Conservation (phyloP, 2,888 invertebrate genomes). For the Pristionchus fissidentatus region DNA sequence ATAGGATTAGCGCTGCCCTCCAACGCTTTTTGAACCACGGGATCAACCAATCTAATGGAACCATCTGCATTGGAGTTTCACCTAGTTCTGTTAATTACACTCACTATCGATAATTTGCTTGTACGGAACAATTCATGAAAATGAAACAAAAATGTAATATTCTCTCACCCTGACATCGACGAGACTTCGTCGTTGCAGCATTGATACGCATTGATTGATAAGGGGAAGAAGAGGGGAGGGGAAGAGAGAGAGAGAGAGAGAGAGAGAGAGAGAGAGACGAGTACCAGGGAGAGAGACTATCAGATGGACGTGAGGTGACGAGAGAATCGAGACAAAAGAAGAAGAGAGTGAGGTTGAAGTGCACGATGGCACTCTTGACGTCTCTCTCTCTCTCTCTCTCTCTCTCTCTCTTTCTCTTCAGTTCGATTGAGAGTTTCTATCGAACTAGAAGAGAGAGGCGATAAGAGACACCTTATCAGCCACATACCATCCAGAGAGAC, state of each 20-base stretch:
- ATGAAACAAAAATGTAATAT: neutral
- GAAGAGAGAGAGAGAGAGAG: neutral
- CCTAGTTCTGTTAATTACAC: no score
- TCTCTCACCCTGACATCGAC: neutral
- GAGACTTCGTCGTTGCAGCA: conserved; percentile 1
- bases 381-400: no score
- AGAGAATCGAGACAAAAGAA: neutral
- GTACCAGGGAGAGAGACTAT: neutral
- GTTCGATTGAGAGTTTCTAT: no score
- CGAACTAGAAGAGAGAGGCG: no score
- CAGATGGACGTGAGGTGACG: neutral
- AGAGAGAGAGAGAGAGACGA: neutral
- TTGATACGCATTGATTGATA: conserved; percentile 39
- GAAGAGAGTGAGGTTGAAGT: neutral
- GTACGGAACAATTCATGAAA: neutral
- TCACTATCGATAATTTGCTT: no score
- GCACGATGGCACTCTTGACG: no score
- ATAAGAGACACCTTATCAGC: no score
- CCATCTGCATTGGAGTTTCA: neutral
- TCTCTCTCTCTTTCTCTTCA: no score
- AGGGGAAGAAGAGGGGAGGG: neutral
- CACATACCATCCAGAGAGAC: no score
- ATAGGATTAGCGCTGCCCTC: neutral
- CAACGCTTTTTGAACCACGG: conserved; percentile 22
- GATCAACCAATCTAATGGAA: neutral